Conservation (phyloP, 1,140 invertebrate genomes). For the Coptotermes formosanus region DNA sequence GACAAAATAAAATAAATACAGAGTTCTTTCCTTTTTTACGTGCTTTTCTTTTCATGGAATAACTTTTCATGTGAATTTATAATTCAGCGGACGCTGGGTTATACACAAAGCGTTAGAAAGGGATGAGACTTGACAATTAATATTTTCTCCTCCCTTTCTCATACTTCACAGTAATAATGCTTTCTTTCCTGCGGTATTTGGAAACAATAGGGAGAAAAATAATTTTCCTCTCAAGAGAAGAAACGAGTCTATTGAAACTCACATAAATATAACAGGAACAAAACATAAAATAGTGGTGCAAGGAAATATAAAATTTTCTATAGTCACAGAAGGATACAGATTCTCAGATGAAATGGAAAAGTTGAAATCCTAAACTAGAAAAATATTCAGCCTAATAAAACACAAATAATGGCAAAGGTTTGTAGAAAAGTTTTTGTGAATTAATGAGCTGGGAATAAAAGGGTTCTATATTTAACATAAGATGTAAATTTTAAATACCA, state of each 20-base stretch:
- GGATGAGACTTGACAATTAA: not conserved
- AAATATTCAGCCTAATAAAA: not conserved
- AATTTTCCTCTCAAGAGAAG: not conserved
- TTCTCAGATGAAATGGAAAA: not conserved
- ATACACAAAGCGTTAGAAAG: not conserved
- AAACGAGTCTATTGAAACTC: not conserved
- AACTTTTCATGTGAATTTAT: not conserved
- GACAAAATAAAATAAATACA: not conserved
- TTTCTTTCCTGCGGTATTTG: not conserved
- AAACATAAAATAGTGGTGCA: not conserved
- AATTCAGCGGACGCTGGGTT: not conserved
- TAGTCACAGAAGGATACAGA: not conserved
- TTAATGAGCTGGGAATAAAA: no score
- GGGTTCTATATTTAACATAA: no score
- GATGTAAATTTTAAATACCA: no score
- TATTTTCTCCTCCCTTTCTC: not conserved
- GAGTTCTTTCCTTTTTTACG: not conserved
- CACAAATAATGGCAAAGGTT: not conserved
- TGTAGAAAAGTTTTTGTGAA: not conserved
- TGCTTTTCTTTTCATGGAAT: not conserved
- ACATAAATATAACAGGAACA: not conserved
- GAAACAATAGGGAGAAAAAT: not conserved
- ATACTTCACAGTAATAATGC: not conserved
- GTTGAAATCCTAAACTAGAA: not conserved
- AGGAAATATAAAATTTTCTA: not conserved